These are phyloP conservation scores for Psophia crepitans DNA, from an alignment of 2,113 vertebrate genomes.

Conservation along the genomic window DNA sequence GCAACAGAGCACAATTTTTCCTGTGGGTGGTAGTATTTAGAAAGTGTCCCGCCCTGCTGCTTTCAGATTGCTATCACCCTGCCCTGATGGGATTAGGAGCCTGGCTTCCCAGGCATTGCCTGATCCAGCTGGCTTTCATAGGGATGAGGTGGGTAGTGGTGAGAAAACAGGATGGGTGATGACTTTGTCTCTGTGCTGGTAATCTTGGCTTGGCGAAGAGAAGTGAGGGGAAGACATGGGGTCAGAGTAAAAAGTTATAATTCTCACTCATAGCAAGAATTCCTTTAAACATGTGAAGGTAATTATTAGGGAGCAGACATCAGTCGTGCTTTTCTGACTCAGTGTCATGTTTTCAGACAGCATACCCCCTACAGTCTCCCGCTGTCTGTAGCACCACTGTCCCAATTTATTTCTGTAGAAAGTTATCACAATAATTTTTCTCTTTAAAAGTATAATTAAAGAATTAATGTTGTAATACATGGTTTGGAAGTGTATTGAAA, in stretches of 20 bases:
- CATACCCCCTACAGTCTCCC: neutral
- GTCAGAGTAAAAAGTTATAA: neutral
- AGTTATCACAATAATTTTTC: neutral
- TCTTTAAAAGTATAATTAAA: neutral
- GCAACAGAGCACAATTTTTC: neutral
- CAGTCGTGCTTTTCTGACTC: conserved; percentile 25
- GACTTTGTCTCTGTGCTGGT: neutral
- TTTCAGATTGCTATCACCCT: conserved; percentile 24
- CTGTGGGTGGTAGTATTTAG: conserved; percentile 46
- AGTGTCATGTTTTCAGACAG: neutral
- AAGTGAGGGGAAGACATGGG: neutral
- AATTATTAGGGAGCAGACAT: neutral
- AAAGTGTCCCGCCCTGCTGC: conserved; percentile 5
- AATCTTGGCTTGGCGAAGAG: neutral
- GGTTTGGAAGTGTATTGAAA: neutral
- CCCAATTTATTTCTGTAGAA: neutral
- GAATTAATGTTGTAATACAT: neutral
- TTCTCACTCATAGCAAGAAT: neutral
- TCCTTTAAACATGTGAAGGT: neutral
- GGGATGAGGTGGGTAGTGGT: neutral
- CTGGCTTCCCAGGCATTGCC: neutral
- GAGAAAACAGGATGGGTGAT: conserved; percentile 14
- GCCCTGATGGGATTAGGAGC: conserved; percentile 11
- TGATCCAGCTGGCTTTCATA: conserved; percentile 4
- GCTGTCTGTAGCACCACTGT: neutral